Base-by-base conservation (phyloP, 2,888 invertebrate species). In the Machimus atricapillus region DNA sequence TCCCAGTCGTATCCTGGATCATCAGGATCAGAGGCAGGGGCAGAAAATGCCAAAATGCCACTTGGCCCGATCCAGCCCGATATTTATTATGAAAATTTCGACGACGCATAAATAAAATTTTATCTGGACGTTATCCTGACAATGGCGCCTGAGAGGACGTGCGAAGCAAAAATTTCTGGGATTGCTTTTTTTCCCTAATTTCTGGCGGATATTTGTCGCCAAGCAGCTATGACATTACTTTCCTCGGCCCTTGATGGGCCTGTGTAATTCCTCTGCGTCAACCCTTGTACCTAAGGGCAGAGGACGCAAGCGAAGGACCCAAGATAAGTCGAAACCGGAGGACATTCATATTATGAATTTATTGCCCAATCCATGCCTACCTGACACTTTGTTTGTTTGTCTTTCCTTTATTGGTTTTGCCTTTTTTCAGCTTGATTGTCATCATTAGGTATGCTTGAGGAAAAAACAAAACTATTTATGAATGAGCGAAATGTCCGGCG, bases 61-160 rank as follows among this genome's bases (percentile, higher is more conserved):
- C 66, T 85, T 23, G 1, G 27, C 40, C n/a, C 74, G 27, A 40
- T 40, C 34, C 16, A 37, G n/a, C 37, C 16, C 43, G 73, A 86
- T 77, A 82, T 87, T 87, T 87, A 82, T 82, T 82, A 87, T 74
- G 40, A 83, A 83, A 76, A 81, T 87, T 77, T 83, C 76, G 82
- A 76, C 76, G 77, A 82, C 76, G 76, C 83, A 87, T 87, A 87
- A 87, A 87, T 87, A 87, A 85, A 87, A 79, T 85, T 87, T 87
- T 87, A 87, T 85, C 87, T 78, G 78, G 52, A 58, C 56, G 34
- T 85, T 85, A 73, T 85, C 78, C 58, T 87, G 87, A 85, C 85
- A 79, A 52, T 78, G 87, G 87, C 87, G 87, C 87, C 87, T 85
- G 43, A 1, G 16, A 58, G 66, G 73, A 79, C 76, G 82, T 87